Percentiles rank a stretch among this genome's conserved stretches.
Evolutionary conservation across 2,113 vertebrate species (phyloP).

Genomic region (Entomyzon cyanotis): DNA sequence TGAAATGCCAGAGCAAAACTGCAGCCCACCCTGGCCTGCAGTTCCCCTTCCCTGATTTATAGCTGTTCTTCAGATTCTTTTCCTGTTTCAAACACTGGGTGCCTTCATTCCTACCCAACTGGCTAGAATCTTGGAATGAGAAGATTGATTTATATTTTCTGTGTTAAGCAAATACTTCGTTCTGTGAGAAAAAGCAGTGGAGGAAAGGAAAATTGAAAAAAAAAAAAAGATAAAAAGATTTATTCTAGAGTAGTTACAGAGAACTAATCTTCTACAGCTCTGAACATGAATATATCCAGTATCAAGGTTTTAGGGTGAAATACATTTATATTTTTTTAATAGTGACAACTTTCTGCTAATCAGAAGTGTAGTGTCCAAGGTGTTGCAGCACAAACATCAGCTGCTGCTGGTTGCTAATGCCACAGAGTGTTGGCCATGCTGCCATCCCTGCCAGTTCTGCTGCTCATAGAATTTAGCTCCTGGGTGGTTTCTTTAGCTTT

Average conservation of each 20-base stretch:
- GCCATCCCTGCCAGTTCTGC: background rate
- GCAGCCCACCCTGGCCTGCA: background rate
- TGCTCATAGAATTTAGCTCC: background rate
- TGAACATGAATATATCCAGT: background rate
- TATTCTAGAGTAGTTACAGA: background rate
- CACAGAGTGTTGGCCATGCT: accelerated
- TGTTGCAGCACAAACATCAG: background rate
- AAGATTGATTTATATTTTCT: background rate
- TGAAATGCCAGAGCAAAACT: background rate
- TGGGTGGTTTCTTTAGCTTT: background rate
- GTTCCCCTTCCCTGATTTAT: background rate
- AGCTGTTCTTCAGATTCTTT: background rate
- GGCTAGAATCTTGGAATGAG: background rate
- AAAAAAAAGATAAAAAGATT: background rate
- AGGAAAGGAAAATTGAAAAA: background rate
- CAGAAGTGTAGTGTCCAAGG: background rate
- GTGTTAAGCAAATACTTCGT: background rate
- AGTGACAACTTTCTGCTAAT: background rate
- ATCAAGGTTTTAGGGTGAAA: background rate
- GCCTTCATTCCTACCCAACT: background rate
- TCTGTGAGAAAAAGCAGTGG: background rate
- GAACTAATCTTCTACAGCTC: background rate
- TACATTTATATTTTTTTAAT: background rate
- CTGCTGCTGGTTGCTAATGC: background rate
- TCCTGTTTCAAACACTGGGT: background rate